Evolutionary conservation across 1,140 invertebrate genomes (phyloP), one percentile per base, ranked within the genome.

Genomic region (Brachionus manjavacas): DNA sequence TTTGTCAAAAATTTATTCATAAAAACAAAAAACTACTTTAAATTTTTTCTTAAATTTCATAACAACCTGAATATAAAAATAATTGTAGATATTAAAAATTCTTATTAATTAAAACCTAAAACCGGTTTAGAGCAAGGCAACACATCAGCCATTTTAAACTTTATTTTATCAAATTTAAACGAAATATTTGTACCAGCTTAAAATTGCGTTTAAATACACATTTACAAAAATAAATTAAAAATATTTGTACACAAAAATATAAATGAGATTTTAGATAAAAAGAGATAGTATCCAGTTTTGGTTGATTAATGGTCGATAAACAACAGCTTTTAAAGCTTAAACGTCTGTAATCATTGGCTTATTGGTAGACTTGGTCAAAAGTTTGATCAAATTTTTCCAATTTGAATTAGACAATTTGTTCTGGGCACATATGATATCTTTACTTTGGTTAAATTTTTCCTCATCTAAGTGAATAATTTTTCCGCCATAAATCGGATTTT

Each of bases 401-500:
- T 68, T 68, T 28, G 66, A 68, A 16, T 68, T 68, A 2, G 28
- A 31, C 11, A 39, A 68, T 31, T 39, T 68, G 9, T 68, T 68
- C 31, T 68, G 28, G 16, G n/a, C 12, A 68, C 20, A 68, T 6
- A 39, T 68, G 14, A 6, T 43, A 39, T 72, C 16, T 20, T 72
- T 41, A 9, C 20, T 28, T 12, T 68, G 23, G 14, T 3, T 68
- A 28, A 68, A 28, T 28, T 23, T 41, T 23, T 72, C 16, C 16
- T 39, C 35, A 20, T 39, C 8, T 28, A 31, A n/a, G 11, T 68
- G 12, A 31, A 68, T 14, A 14, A 39, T 14, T 20, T 41, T 72
- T 41, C n/a, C 68, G 16, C 68, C 68, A 41, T 72, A 72, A 16
- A 72, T 72, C n/a, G 68, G 68, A 41, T 72, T 72, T 72, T 72